Conservation (phyloP, 2,113 vertebrate species). For the Microtus pennsylvanicus region DNA sequence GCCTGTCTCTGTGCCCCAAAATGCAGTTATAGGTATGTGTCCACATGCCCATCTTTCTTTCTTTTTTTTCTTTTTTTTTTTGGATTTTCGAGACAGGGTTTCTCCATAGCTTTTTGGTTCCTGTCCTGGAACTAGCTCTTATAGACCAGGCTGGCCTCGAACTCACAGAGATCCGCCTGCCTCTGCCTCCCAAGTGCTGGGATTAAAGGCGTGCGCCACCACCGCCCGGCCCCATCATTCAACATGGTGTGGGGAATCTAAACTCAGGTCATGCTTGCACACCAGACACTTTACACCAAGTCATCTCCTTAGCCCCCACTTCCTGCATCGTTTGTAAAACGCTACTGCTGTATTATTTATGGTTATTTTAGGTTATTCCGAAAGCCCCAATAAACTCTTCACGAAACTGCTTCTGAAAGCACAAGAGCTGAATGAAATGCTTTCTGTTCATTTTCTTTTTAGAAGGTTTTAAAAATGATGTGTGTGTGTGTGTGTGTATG, state of each 20-base stretch:
- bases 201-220: too few species aligned
- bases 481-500: not conserved
- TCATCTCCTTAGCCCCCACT: not conserved
- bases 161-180: too few species aligned
- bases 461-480: not conserved
- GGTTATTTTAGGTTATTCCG: slow-evolving; percentile 15
- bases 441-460: not conserved
- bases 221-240: not conserved
- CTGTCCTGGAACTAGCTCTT: too few species aligned
- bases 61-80: too few species aligned
- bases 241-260: not conserved
- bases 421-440: not conserved
- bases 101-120: too few species aligned
- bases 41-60: not conserved
- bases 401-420: not conserved
- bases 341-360: not conserved
- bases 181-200: too few species aligned
- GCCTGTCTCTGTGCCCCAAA: not conserved
- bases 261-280: not conserved
- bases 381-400: not conserved
- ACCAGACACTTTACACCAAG: not conserved
- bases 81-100: too few species aligned
- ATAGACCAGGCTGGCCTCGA: too few species aligned
- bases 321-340: not conserved
- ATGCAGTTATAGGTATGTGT: not conserved